Conservation (phyloP, 2,888 invertebrate genomes). For the Darwinula stevensoni region DNA sequence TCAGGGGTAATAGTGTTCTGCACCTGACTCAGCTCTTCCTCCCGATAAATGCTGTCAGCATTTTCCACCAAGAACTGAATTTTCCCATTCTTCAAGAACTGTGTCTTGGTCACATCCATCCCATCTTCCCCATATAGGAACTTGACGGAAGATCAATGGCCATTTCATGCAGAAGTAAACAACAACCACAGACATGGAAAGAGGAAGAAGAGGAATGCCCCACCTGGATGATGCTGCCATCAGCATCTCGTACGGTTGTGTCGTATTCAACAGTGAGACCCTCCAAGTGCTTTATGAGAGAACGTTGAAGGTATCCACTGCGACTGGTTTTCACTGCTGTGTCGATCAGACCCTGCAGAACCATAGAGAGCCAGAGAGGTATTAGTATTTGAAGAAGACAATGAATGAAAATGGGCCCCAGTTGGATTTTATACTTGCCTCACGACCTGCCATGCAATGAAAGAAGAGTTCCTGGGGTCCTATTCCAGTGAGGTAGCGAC, state of each 20-base stretch:
- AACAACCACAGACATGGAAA: not conserved
- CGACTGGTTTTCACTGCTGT: conserved; percentile 98
- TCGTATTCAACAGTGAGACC: conserved; percentile 79
- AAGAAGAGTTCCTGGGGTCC: conserved; percentile 94
- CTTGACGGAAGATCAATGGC: conserved; percentile 16
- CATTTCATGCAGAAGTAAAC: too few relatives aligned
- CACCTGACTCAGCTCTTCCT: too few relatives aligned
- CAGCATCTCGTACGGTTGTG: conserved; percentile 77
- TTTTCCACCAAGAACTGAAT: conserved; percentile 58
- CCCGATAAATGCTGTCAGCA: conserved; percentile 28
- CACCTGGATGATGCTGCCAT: conserved; percentile 64
- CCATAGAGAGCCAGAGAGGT: not conserved
- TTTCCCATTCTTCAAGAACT: conserved; percentile 44
- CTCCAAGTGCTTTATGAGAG: conserved; percentile 90
- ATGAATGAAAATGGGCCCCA: not conserved
- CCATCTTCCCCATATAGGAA: conserved; percentile 84
- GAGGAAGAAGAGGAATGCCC: conserved; percentile 7
- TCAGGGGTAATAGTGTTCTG: too few relatives aligned
- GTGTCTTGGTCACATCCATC: conserved; percentile 56
- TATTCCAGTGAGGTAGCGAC: conserved; percentile 93
- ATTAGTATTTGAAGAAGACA: not conserved
- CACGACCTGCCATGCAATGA: conserved; percentile 99
- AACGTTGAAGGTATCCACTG: conserved; percentile 88
- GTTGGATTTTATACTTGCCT: conserved; percentile 33
- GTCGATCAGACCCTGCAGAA: conserved; percentile 66